phyloP scores from a whole-genome alignment of 1,140 invertebrate genomes.

The Drosophila persimilis region DNA sequence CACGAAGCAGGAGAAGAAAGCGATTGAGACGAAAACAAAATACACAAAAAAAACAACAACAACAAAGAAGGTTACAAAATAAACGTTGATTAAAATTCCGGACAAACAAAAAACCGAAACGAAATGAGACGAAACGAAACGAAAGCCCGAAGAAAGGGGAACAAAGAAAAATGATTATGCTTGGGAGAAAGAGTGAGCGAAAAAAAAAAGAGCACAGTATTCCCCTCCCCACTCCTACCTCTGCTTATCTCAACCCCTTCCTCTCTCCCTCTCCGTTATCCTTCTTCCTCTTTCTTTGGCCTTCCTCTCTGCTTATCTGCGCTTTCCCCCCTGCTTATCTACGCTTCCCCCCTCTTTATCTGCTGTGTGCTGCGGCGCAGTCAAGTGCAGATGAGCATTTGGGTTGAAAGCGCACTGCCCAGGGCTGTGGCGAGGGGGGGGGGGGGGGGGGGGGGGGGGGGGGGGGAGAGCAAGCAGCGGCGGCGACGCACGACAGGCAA shows the following conservation, averaged over 20 bases:
- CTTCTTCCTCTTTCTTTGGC: too few species aligned
- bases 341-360: neutral
- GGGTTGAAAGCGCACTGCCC: constrained; percentile 63
- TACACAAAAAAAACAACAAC: constrained; percentile 19
- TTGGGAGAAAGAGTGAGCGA: constrained; percentile 16
- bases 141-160: constrained; percentile 20
- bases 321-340: neutral
- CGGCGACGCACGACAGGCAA: neutral
- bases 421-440: too few species aligned
- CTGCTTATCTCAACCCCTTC: too few species aligned
- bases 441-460: constrained; percentile 3
- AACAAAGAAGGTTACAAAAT: constrained; percentile 66
- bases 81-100: constrained; percentile 63
- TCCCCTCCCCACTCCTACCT: too few species aligned
- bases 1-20: constrained; percentile 47
- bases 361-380: constrained; percentile 33
- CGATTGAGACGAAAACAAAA: constrained; percentile 34
- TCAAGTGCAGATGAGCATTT: constrained; percentile 73
- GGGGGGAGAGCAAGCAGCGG: too few species aligned
- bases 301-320: too few species aligned
- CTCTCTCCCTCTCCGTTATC: too few species aligned
- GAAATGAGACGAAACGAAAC: constrained; percentile 3
- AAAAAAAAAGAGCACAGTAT: constrained; percentile 14
- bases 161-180: constrained; percentile 55
- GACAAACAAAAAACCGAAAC: constrained; percentile 42